Conservation (phyloP, 1,140 invertebrate genomes). For the Lasaia peninsularis region DNA sequence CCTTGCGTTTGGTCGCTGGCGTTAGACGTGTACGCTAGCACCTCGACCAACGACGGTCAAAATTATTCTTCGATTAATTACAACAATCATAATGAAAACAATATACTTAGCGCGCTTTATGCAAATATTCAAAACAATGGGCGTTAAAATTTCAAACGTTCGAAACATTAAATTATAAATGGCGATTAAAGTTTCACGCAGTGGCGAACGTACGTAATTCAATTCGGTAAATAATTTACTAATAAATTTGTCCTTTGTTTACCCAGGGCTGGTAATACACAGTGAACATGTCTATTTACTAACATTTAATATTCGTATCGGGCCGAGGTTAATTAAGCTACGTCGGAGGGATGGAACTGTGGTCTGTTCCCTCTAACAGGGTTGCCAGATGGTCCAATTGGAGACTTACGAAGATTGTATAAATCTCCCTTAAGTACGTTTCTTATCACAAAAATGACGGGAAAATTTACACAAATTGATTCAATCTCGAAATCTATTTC, state of each 20-base stretch:
- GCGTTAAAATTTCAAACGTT: neutral
- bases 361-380: conserved; percentile 13
- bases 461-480: too few species aligned
- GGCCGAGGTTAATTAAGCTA: conserved; percentile 51
- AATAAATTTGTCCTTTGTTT: conserved; percentile 15
- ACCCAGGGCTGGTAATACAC: conserved; percentile 26
- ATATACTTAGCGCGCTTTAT: too few species aligned
- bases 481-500: too few species aligned
- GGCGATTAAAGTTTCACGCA: conserved; percentile 2
- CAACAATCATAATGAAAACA: too few species aligned
- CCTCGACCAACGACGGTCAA: too few species aligned
- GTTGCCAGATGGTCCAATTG: neutral
- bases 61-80: too few species aligned
- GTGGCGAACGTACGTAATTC: conserved; percentile 2
- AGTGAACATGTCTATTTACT: conserved; percentile 59
- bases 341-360: conserved; percentile 28
- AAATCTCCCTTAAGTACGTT: too few species aligned
- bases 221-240: conserved; percentile 23
- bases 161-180: neutral
- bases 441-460: too few species aligned
- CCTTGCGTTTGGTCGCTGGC: too few species aligned
- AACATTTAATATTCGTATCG: conserved; percentile 62
- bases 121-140: too few species aligned
- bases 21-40: too few species aligned
- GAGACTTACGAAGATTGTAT: too few species aligned